These are phyloP conservation scores for Eutrigla gurnardus DNA, from an alignment of 2,797 vertebrate genomes.

Conservation along the genomic window DNA sequence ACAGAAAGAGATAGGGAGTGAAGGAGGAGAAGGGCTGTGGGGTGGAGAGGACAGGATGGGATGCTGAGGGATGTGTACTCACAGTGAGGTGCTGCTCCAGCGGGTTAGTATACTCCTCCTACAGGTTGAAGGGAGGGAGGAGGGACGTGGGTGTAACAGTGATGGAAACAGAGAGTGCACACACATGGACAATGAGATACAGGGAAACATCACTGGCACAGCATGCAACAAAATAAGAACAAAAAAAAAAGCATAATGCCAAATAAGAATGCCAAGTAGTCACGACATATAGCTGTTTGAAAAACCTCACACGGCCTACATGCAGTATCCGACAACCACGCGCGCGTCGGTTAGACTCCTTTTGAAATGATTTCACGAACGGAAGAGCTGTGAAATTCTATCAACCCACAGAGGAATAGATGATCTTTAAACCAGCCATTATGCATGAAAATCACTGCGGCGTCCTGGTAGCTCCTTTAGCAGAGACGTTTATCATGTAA, in stretches of 20 bases:
- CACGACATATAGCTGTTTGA: slow-evolving; percentile 1
- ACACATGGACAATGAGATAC: slow-evolving; percentile 72
- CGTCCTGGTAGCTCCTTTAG: not conserved
- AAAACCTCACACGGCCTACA: not conserved
- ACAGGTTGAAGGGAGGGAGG: slow-evolving; percentile 68
- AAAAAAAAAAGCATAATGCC: slow-evolving; percentile 39
- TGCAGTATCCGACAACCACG: not conserved
- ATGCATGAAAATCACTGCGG: not conserved
- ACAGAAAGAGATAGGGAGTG: slow-evolving; percentile 37
- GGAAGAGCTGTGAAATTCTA: not conserved
- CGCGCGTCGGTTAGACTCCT: not conserved
- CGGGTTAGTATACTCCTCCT: slow-evolving; percentile 93
- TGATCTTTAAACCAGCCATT: slow-evolving; percentile 8
- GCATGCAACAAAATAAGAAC: slow-evolving; percentile 63
- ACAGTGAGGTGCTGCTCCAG: slow-evolving; percentile 95
- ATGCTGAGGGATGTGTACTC: slow-evolving; percentile 85
- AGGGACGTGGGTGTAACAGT: slow-evolving; percentile 69
- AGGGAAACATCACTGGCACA: slow-evolving; percentile 73
- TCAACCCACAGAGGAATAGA: not conserved
- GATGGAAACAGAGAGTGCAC: slow-evolving; percentile 79
- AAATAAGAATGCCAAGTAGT: slow-evolving; percentile 27
- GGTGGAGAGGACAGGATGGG: slow-evolving; percentile 48
- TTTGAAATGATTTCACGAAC: slow-evolving; percentile 3
- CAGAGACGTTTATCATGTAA: not conserved
- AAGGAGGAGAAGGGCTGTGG: slow-evolving; percentile 32